Evolutionary conservation across 2,797 vertebrate genomes (phyloP).

Genomic region (Urocyon cinereoargenteus): DNA sequence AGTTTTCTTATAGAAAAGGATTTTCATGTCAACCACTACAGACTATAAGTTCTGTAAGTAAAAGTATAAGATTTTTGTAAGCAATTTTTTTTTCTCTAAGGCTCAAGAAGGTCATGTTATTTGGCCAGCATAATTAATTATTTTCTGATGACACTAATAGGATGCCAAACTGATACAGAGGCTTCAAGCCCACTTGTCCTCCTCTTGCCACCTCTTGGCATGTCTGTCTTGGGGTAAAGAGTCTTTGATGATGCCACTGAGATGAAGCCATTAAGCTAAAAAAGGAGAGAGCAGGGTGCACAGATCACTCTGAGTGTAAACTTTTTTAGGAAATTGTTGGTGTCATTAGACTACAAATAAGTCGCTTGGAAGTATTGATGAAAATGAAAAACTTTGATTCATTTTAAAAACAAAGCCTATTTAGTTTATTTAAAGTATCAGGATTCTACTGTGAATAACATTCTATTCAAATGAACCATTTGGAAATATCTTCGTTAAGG

Average conservation of each 20-base stretch:
- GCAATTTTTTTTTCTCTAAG: not conserved
- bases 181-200: slow-evolving; percentile 35
- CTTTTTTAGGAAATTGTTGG: slow-evolving; percentile 52
- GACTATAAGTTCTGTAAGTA: slow-evolving; percentile 9
- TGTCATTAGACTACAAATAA: slow-evolving; percentile 29
- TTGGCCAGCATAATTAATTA: slow-evolving; percentile 66
- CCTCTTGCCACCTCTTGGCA: not conserved
- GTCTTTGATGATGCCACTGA: slow-evolving; percentile 12
- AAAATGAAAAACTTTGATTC: not conserved
- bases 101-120: slow-evolving; percentile 52
- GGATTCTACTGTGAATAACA: not conserved
- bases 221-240: slow-evolving; percentile 69
- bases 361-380: not conserved
- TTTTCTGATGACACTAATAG: slow-evolving; percentile 62
- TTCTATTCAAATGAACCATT: not conserved
- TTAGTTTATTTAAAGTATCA: not conserved
- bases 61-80: slow-evolving; percentile 14
- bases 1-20: not conserved
- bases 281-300: slow-evolving; percentile 32
- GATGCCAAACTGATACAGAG: slow-evolving; percentile 34
- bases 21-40: not conserved
- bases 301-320: slow-evolving; percentile 29
- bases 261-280: slow-evolving; percentile 76
- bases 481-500: not conserved
- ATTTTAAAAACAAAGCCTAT: not conserved